Evolutionary conservation across 2,797 vertebrate genomes (phyloP).

Genomic region (Platyrinchus mystaceus): DNA sequence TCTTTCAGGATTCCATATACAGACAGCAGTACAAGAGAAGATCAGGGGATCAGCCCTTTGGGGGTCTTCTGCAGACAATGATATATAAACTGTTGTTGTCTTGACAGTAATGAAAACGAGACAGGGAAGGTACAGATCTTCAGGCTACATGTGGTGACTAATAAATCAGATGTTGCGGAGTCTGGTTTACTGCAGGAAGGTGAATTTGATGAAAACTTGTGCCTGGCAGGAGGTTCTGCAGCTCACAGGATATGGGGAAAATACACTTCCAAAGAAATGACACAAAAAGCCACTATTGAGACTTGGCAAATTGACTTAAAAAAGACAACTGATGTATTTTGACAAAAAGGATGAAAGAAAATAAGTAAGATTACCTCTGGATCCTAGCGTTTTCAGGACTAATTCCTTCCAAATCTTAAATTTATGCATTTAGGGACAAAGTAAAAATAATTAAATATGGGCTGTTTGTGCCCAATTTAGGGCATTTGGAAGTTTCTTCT

Average conservation of each 20-base stretch:
- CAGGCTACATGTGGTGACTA: not conserved
- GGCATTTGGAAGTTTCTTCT: not conserved
- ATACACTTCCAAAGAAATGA: accelerated
- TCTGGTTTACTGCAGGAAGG: not conserved
- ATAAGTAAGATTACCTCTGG: not conserved
- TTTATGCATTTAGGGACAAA: not conserved
- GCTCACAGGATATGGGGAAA: not conserved
- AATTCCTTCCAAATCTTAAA: not conserved
- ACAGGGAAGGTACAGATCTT: not conserved
- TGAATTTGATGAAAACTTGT: not conserved
- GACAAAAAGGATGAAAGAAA: not conserved
- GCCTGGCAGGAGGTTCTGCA: not conserved
- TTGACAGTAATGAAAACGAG: not conserved
- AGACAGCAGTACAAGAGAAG: not conserved
- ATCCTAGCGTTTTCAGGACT: not conserved
- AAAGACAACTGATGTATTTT: not conserved
- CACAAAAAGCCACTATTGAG: not conserved
- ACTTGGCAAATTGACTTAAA: not conserved
- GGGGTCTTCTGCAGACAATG: not conserved
- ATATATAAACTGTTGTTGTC: not conserved
- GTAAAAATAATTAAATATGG: not conserved
- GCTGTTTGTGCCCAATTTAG: not conserved
- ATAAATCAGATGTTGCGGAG: not conserved
- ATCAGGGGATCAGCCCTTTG: not conserved
- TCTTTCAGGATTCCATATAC: not conserved